Evolutionary conservation across 2,888 invertebrate species (phyloP).

Genomic region (Macrophya alboannulata): DNA sequence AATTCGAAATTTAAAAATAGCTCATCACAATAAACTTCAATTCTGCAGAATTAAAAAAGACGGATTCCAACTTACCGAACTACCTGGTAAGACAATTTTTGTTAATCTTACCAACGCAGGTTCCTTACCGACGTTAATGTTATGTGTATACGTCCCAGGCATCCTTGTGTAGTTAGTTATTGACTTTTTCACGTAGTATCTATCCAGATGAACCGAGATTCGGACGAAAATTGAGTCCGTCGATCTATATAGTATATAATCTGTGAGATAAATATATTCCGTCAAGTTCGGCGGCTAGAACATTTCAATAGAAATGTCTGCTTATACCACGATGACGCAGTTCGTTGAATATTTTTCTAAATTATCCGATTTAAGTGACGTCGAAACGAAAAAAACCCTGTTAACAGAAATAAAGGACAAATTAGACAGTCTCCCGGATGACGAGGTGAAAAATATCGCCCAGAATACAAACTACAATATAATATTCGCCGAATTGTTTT

Average conservation of each 20-base stretch:
- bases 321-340: constrained; percentile 18
- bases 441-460: constrained; percentile 68
- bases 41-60: background rate
- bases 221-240: background rate
- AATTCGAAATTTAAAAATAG: background rate
- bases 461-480: constrained; percentile 66
- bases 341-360: constrained; percentile 25
- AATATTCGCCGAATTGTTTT: constrained; percentile 72
- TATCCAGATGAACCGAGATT: background rate
- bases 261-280: background rate
- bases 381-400: constrained; percentile 66
- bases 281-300: constrained; percentile 19
- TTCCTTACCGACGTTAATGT: background rate
- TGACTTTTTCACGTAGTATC: background rate
- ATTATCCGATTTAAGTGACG: constrained; percentile 66
- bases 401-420: constrained; percentile 72
- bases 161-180: background rate
- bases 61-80: background rate
- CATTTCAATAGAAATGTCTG: constrained; percentile 21
- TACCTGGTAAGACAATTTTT: background rate
- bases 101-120: background rate
- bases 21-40: background rate
- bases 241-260: background rate
- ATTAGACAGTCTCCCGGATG: constrained; percentile 64
- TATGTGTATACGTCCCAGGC: background rate